Percentiles rank a stretch among this genome's conserved stretches.
phyloP scores from a whole-genome alignment of 2,888 invertebrate species.

The Plebejus argus region DNA sequence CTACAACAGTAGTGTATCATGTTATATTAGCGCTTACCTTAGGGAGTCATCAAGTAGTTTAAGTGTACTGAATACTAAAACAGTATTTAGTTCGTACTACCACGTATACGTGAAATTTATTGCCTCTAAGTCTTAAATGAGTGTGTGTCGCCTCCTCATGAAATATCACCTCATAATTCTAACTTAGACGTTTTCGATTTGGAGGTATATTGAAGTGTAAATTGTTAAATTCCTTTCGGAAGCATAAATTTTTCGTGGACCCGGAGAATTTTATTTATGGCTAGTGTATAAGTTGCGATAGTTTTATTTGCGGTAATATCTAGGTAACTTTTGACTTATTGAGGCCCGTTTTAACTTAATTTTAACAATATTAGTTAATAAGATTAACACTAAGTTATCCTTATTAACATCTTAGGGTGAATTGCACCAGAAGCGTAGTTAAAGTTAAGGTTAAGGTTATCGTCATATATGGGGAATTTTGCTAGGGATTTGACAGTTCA shows the following conservation, averaged over 20 bases:
- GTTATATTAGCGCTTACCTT: background rate
- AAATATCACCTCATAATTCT: conserved; percentile 45
- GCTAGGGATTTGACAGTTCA: too few relatives aligned
- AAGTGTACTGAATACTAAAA: background rate
- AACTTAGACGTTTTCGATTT: conserved; percentile 39
- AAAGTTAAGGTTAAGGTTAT: too few relatives aligned
- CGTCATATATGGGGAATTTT: too few relatives aligned
- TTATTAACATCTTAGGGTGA: too few relatives aligned
- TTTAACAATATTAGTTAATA: too few relatives aligned
- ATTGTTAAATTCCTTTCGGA: conserved; percentile 28
- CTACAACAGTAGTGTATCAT: background rate
- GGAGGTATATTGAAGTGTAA: conserved; percentile 28
- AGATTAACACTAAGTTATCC: too few relatives aligned
- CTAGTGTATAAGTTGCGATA: background rate
- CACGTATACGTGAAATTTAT: conserved; percentile 40
- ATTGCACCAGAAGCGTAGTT: too few relatives aligned
- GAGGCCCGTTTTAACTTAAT: background rate
- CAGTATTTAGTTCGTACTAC: background rate
- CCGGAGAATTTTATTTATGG: conserved; percentile 4
- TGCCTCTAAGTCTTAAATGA: conserved; percentile 40
- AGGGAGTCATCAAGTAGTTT: background rate
- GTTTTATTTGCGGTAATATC: background rate
- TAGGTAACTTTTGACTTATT: background rate
- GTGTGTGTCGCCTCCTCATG: conserved; percentile 41
- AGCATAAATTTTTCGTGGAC: conserved; percentile 18